A percentile compares a stretch with the other conserved stretches of the same genome.
phyloP scores from a whole-genome alignment of 1,140 invertebrate species.

The Danaus plexippus region DNA sequence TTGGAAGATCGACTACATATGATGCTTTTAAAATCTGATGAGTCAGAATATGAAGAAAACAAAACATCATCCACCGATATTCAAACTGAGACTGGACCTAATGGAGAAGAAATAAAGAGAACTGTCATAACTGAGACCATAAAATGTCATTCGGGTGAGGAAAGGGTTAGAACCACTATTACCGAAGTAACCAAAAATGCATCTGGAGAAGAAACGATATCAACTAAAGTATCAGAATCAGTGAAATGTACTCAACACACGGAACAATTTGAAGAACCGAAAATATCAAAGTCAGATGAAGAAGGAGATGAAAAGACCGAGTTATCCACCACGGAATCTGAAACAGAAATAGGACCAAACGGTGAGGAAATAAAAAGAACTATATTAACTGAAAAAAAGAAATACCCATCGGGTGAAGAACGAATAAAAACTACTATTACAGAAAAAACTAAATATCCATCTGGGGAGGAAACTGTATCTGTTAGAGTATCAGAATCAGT shows the following conservation, averaged over 20 bases:
- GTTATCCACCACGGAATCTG: not conserved
- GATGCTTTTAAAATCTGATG: constrained; percentile 11
- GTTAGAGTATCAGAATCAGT: constrained; percentile 4
- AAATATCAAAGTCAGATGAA: too few relatives aligned
- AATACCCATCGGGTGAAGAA: constrained; percentile 16
- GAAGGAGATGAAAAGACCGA: too few relatives aligned
- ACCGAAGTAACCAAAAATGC: constrained; percentile 19
- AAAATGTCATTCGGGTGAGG: constrained; percentile 15
- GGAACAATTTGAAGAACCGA: too few relatives aligned
- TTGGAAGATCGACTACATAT: constrained; percentile 9
- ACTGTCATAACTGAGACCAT: constrained; percentile 8
- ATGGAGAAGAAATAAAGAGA: constrained; percentile 16
- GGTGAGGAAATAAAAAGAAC: constrained; percentile 22
- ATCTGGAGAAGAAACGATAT: constrained; percentile 19
- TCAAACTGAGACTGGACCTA: constrained; percentile 7
- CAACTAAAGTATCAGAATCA: constrained; percentile 23
- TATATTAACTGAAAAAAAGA: constrained; percentile 16
- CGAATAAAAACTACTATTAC: constrained; percentile 19
- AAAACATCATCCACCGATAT: constrained; percentile 8
- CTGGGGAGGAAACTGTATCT: constrained; percentile 10
- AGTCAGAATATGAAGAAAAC: constrained; percentile 6
- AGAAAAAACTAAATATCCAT: constrained; percentile 22
- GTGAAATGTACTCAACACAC: constrained; percentile 10
- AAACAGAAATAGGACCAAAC: constrained; percentile 24
- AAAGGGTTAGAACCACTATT: constrained; percentile 12